Evolutionary conservation across 2,888 invertebrate species (phyloP).

Genomic region (Timema podura): DNA sequence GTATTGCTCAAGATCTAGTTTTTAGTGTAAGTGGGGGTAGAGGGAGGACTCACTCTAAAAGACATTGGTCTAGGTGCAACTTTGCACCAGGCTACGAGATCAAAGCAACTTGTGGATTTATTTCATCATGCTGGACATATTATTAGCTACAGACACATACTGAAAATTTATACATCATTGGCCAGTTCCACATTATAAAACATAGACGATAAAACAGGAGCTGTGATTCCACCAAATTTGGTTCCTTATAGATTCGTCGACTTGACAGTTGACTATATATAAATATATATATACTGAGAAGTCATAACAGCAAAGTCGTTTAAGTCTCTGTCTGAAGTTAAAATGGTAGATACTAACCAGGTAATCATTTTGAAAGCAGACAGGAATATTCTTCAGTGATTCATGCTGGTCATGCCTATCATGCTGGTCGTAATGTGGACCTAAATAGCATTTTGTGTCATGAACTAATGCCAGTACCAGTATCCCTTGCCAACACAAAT

Average conservation of each 20-base stretch:
- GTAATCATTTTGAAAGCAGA: slow-evolving; percentile 15
- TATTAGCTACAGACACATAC: slow-evolving; percentile 18
- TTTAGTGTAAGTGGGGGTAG: slow-evolving; percentile 18
- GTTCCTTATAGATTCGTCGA: background rate
- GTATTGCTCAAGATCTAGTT: slow-evolving; percentile 17
- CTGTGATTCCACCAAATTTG: slow-evolving; percentile 18
- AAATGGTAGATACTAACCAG: slow-evolving; percentile 4
- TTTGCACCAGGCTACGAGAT: slow-evolving; percentile 18
- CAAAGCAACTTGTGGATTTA: slow-evolving; percentile 19
- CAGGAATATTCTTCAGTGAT: slow-evolving; percentile 18
- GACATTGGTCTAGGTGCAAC: slow-evolving; percentile 13
- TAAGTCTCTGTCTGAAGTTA: slow-evolving; percentile 1
- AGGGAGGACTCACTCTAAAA: slow-evolving; percentile 11
- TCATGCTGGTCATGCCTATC: slow-evolving; percentile 13
- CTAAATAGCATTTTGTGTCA: slow-evolving; percentile 2
- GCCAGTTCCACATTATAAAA: slow-evolving; percentile 18
- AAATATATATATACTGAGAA: slow-evolving; percentile 7
- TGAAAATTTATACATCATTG: slow-evolving; percentile 15
- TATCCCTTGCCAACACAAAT: slow-evolving; percentile 12
- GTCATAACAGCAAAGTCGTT: slow-evolving; percentile 12
- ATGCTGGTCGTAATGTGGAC: slow-evolving; percentile 18
- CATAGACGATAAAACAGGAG: slow-evolving; percentile 13
- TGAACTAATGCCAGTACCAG: slow-evolving; percentile 6
- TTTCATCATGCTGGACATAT: slow-evolving; percentile 19
- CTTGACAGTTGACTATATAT: slow-evolving; percentile 17